Percentiles rank a stretch among this genome's conserved stretches.
Evolutionary conservation across 2,113 vertebrate genomes (phyloP).

Genomic region (Chelonoidis abingdonii): DNA sequence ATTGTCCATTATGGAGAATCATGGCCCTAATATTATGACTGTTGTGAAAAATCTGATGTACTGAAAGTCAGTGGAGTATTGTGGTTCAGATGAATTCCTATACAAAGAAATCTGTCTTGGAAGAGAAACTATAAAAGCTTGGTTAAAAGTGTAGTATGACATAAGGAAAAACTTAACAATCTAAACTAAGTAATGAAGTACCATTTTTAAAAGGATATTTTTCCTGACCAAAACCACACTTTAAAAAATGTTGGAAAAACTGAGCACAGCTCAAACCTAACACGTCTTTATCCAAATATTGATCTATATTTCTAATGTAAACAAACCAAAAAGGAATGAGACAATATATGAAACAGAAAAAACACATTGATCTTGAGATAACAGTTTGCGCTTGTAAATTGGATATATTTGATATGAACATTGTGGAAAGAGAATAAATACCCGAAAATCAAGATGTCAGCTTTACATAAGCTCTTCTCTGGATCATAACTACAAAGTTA

Average conservation of each 20-base stretch:
- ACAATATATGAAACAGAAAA: background rate
- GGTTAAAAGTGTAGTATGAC: background rate
- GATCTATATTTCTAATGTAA: background rate
- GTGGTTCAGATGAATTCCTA: background rate
- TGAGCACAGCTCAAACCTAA: constrained; percentile 7
- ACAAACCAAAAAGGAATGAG: background rate
- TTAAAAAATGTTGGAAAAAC: background rate
- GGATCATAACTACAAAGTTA: background rate
- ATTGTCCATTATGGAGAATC: background rate
- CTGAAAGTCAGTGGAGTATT: background rate
- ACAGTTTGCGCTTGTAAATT: background rate
- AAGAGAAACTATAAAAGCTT: background rate
- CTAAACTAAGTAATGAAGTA: background rate
- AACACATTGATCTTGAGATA: background rate
- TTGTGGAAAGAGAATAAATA: background rate
- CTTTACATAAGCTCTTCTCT: background rate
- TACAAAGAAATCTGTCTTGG: background rate
- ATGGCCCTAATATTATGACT: background rate
- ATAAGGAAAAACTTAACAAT: background rate
- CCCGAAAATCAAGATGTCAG: background rate
- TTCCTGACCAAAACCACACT: background rate
- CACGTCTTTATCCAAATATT: background rate
- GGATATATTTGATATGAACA: background rate
- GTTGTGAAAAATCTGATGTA: background rate
- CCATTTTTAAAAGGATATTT: background rate